Conservation (phyloP, 53 echinoderm and acorn worm genomes). For the Arbacia lixula region DNA sequence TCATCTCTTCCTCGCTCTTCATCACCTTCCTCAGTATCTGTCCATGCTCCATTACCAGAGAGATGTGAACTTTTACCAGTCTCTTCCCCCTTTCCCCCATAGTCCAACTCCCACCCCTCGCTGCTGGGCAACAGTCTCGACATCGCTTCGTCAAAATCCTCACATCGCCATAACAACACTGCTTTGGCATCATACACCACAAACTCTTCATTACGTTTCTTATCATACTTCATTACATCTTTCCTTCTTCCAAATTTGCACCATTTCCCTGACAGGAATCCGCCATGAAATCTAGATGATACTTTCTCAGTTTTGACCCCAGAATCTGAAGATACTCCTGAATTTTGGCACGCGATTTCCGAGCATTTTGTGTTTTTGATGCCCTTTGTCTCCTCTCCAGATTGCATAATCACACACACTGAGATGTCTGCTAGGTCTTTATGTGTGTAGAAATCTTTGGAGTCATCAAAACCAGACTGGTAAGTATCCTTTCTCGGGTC, state of each 20-base stretch:
- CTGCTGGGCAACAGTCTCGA: slow-evolving; percentile 44
- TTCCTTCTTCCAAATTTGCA: too few species aligned
- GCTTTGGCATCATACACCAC: slow-evolving; percentile 56
- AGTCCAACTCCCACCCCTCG: slow-evolving; percentile 71
- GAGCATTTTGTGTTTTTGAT: too few species aligned
- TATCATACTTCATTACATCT: too few species aligned
- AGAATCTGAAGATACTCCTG: too few species aligned
- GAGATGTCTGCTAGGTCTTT: background rate
- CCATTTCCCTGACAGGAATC: too few species aligned
- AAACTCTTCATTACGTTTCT: background rate
- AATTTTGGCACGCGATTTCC: too few species aligned
- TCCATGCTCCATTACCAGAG: background rate
- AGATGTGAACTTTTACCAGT: slow-evolving; percentile 23
- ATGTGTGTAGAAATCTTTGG: background rate
- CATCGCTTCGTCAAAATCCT: slow-evolving; percentile 59
- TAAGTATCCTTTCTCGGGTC: slow-evolving; percentile 2
- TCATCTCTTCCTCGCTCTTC: slow-evolving; percentile 37
- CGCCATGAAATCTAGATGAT: background rate
- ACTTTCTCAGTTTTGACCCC: too few species aligned
- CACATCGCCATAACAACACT: slow-evolving; percentile 70
- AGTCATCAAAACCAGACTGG: background rate
- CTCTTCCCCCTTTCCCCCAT: slow-evolving; percentile 39
- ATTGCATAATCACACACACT: slow-evolving; percentile 12
- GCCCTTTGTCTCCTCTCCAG: background rate
- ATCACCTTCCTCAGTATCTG: slow-evolving; percentile 35